phyloP scores from a whole-genome alignment of 64 coral and sea anemone genomes.

The Porites australiensis region DNA sequence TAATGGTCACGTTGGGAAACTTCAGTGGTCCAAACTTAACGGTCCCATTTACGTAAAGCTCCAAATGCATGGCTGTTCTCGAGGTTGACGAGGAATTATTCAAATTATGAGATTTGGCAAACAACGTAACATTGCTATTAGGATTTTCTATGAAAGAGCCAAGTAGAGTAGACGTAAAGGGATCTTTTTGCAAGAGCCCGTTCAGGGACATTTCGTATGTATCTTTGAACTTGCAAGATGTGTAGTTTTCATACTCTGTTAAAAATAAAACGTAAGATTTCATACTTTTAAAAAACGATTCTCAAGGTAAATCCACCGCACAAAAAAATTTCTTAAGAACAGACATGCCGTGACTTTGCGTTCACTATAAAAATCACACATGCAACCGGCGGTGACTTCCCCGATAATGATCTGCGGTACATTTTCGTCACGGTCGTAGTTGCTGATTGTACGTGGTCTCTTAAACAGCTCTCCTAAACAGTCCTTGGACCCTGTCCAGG shows the following conservation, averaged over 20 bases:
- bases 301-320: neutral
- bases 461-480: too few species aligned
- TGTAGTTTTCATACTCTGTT: neutral
- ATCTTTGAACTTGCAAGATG: neutral
- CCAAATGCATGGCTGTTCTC: neutral
- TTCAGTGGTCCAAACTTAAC: conserved; percentile 13
- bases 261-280: neutral
- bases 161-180: neutral
- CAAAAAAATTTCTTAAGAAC: too few species aligned
- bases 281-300: neutral
- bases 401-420: too few species aligned
- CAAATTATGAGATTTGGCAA: neutral
- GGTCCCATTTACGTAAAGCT: neutral
- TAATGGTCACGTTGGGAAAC: conserved; percentile 3
- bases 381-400: too few species aligned
- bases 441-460: too few species aligned
- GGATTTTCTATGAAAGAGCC: neutral
- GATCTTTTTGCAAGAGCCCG: neutral
- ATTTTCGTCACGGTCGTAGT: too few species aligned
- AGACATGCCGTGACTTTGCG: too few species aligned
- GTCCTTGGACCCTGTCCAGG: too few species aligned
- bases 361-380: too few species aligned
- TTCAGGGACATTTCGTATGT: neutral
- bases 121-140: neutral
- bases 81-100: neutral